Base-by-base conservation (phyloP, 2,888 invertebrate species). In the Dicyrtomina minuta region DNA sequence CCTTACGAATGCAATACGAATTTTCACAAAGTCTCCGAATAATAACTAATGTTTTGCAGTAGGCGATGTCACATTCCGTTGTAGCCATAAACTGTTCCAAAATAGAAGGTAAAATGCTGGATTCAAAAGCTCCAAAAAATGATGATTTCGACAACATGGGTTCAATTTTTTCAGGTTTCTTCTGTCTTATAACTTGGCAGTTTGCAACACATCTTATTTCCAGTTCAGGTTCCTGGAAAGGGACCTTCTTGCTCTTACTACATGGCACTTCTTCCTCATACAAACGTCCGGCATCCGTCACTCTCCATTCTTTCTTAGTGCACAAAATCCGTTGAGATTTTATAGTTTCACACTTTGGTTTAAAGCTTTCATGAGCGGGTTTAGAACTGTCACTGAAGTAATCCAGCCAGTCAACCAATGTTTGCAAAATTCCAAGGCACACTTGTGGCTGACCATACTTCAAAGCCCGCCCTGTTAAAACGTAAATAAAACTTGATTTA, bases 1-100 rank as follows among this genome's bases (percentile, higher is more conserved):
- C 15, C 66, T 55, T 69, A 73, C 74, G 51, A 49, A 74, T 73
- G 41, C 64, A 46, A 17, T 69, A 58, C 0, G 74, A 75, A 6
- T 66, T 62, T 58, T 74, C 74, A 24, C 73, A 74, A n/a, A 68
- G 68, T 15, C 55, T 49, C 26, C 70, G 65, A 1, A 76, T 49
- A 58, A 76, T 26, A 0, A 68, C 26, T 13, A 76, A 58, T 26
- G 24, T 13, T 13, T 55, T 22, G 1, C 58, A 17, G 27, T 67
- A 70, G 6, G 26, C 24, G 15, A 59, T 56, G 24, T 62, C 67
- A 59, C 55, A 49, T 3, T 20, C 46, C 24, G 55, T 44, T 15
- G 10, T 8, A 10, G 26, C 33, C 15, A 66, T 60, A 4, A 60
- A 24, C 12, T 58, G 46, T 41, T 66, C 66, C 58, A 66, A 44